Evolutionary conservation across 2,113 vertebrate genomes (phyloP), one percentile per base, ranked within the genome.

Genomic region (Saguinus midas): DNA sequence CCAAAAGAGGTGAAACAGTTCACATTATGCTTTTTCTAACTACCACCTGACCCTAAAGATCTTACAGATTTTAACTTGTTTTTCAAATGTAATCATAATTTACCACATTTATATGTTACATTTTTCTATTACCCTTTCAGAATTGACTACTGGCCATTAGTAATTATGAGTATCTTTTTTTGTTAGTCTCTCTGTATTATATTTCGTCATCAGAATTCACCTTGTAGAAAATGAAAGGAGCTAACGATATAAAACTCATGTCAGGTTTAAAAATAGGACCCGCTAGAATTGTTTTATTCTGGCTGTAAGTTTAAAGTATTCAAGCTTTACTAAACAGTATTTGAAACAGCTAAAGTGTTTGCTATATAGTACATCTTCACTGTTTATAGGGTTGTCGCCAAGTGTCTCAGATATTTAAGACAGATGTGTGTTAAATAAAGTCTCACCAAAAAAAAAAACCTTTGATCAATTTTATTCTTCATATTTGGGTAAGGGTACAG

Each of bases 391-490:
- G 32, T 35, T 43, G n/a, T 92, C 64, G 29, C 72, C 16, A 1
- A 92, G 48, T 76, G 75, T 87, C 48, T 89, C 40, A 73, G 40
- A 55, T 66, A 92, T 37, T 93, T 90, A 90, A 80, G 32, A 73
- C 7, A 87, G 50, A 45, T 14, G 21, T 90, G 14, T 27, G 72
- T 75, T 89, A 91, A 96, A 86, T 48, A 88, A 88, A 96, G 29
- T 78, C 96, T 96, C 85, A 86, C 55, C 5, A 12, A 85, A 35
- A 40, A n/a, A n/a, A n/a, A 95, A 83, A 64, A 18, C 5, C 86
- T 93, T 91, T 87, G 90, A 97, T 95, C 97, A 89, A 93, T 43
- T 98, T 98, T 98, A 98, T 98, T 98, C 55, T 97, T 96, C 25
- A 0, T 97, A 94, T 97, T 86, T 96, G 89, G 96, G 92, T 92